Conservation (phyloP, 2,797 vertebrate genomes). For the Periophthalmus magnuspinnatus region DNA sequence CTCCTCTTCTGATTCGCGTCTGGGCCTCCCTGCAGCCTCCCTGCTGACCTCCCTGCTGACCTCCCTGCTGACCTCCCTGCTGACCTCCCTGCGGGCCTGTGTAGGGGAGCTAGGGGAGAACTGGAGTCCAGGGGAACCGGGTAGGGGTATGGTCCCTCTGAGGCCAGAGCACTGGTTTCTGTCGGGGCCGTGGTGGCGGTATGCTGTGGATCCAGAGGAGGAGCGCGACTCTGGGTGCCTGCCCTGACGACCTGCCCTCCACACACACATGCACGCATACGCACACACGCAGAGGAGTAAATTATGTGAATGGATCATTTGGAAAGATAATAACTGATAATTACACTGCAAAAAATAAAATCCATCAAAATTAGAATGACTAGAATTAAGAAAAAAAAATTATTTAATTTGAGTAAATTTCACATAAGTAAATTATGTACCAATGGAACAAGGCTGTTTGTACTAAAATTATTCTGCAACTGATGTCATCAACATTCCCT, state of each 20-base stretch:
- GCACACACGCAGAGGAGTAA: background rate
- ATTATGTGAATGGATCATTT: too few species aligned
- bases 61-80: background rate
- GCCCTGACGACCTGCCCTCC: constrained; percentile 70
- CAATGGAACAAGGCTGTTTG: constrained; percentile 35
- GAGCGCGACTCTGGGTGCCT: constrained; percentile 58
- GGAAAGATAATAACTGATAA: too few species aligned
- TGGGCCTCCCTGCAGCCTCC: too few species aligned
- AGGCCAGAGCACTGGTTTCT: constrained; percentile 51
- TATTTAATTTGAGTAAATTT: too few species aligned
- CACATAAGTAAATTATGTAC: too few species aligned
- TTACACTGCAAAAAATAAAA: too few species aligned
- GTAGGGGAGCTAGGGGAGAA: constrained; percentile 62
- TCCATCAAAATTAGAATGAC: too few species aligned
- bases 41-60: too few species aligned
- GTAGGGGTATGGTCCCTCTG: constrained; percentile 59
- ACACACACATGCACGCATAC: background rate
- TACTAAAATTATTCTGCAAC: too few species aligned
- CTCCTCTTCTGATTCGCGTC: constrained; percentile 36
- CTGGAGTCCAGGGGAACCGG: constrained; percentile 64
- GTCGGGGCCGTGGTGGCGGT: constrained; percentile 66
- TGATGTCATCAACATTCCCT: too few species aligned
- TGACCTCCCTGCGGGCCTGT: constrained; percentile 40
- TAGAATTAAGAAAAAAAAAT: too few species aligned
- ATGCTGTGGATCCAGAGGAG: constrained; percentile 48